These are phyloP conservation scores for Vireo griseus DNA, from an alignment of 2,797 vertebrate species.

Conservation along the genomic window DNA sequence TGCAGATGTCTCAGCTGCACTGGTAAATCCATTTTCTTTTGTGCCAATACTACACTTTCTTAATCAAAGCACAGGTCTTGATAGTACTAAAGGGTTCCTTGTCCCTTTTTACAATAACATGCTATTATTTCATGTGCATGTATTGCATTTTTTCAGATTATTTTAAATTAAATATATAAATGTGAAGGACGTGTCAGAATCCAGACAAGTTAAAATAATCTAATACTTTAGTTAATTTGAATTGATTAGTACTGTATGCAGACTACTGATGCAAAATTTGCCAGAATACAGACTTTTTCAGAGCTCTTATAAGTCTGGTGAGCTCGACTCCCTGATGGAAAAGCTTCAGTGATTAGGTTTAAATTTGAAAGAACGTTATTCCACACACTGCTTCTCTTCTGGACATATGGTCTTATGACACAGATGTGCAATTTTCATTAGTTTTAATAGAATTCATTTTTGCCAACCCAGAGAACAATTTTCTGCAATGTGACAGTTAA, in stretches of 20 bases:
- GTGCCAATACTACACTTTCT: neutral
- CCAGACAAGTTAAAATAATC: neutral
- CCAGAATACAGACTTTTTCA: neutral
- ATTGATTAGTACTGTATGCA: neutral
- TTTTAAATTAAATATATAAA: neutral
- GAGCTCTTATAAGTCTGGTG: neutral
- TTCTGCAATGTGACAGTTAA: neutral
- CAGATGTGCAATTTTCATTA: slow-evolving; percentile 4
- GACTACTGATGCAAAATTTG: neutral
- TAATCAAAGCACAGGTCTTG: neutral
- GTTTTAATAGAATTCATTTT: neutral
- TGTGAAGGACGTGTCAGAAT: neutral
- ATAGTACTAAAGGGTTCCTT: neutral
- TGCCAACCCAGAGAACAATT: neutral
- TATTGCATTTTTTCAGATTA: neutral
- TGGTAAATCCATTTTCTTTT: neutral
- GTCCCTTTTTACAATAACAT: neutral
- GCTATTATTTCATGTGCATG: neutral
- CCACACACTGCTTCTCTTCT: neutral
- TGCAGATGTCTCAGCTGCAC: neutral
- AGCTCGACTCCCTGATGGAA: neutral
- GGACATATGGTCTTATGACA: neutral
- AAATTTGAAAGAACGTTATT: neutral
- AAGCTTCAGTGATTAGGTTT: neutral
- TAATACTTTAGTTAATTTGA: neutral